Base-by-base conservation (phyloP, 2,113 vertebrate species). In the Panurus biarmicus region DNA sequence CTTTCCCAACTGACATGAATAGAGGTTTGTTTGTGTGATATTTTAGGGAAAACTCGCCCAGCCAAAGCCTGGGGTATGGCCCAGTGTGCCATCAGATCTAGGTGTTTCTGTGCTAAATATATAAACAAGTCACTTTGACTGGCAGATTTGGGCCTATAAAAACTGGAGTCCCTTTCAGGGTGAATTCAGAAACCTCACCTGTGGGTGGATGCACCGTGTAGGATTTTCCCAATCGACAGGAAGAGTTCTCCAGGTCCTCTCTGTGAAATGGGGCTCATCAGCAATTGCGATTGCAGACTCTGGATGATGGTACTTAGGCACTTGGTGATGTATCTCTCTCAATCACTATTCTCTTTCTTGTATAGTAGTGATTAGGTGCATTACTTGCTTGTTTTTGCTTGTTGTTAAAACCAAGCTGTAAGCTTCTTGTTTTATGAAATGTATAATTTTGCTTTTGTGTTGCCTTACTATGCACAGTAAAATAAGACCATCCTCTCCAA, bases 121-220 rank as follows among this genome's bases (percentile, higher is more conserved):
- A 38, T 7, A 24, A 47, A n/a, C 5, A 48, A n/a, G 16, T 29
- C 20, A 25, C 31, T 71, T 61, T 51, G 8, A 17, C 47, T 51
- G 14, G 35, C 70, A 48, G 50, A 74, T 65, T 35, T 40, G 42
- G 60, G 12, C 12, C 11, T 13, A 21, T 53, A 21, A n/a, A 47
- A 65, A 11, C n/a, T 40, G 42, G 50, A 20, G 19, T 56, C 23
- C 19, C 12, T 74, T 16, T 56, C 60, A 65, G 50, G 23, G 15
- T 0, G 0, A 54, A 64, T 54, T n/a, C 1, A 2, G 40, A 73
- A 72, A 53, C 14, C 14, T 38, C 48, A 47, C 18, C 48, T 26
- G 12, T 2, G 23, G 7, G 23, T 64, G 50, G 28, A 65, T 28
- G 15, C 12, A 47, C 19, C 3, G 2, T 7, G 21, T 47, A 54